phyloP scores from a whole-genome alignment of 2,888 invertebrate genomes.

The Cylloceria caligata region DNA sequence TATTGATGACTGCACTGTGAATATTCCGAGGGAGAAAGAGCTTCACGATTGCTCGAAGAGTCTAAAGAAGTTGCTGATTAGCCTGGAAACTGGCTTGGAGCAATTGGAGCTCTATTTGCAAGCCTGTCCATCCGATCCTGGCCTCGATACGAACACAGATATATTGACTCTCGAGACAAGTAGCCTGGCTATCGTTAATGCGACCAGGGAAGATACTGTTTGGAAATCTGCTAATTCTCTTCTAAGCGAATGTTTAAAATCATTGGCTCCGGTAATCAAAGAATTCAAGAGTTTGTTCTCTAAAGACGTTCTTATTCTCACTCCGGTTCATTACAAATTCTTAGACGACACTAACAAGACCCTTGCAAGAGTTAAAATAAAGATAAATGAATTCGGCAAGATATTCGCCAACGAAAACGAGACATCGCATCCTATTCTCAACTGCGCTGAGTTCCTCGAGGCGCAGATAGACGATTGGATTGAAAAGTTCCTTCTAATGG shows the following conservation, averaged over 20 bases:
- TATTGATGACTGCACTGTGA: conserved; percentile 80
- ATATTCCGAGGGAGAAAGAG: conserved; percentile 81
- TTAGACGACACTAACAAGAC: conserved; percentile 70
- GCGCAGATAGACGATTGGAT: conserved; percentile 65
- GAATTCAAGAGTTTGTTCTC: conserved; percentile 65
- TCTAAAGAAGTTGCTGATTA: conserved; percentile 86
- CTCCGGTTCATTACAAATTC: conserved; percentile 73
- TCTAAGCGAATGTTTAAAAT: conserved; percentile 71
- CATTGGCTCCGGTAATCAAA: conserved; percentile 68
- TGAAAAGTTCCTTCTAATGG: conserved; percentile 74
- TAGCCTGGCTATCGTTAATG: conserved; percentile 73
- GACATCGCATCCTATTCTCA: conserved; percentile 77
- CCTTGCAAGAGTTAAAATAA: conserved; percentile 66
- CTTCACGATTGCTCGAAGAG: conserved; percentile 83
- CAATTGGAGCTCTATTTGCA: conserved; percentile 90
- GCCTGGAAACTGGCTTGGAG: conserved; percentile 87
- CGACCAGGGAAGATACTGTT: conserved; percentile 74
- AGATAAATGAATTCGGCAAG: conserved; percentile 65
- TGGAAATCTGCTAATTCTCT: conserved; percentile 74
- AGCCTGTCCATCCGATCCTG: conserved; percentile 86
- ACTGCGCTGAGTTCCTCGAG: conserved; percentile 73
- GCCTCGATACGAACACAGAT: conserved; percentile 70
- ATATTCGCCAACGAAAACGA: conserved; percentile 68
- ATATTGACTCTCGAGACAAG: conserved; percentile 72
- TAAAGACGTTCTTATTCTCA: conserved; percentile 67